Base-by-base conservation (phyloP, 1,140 invertebrate species). In the Colletes gigas region DNA sequence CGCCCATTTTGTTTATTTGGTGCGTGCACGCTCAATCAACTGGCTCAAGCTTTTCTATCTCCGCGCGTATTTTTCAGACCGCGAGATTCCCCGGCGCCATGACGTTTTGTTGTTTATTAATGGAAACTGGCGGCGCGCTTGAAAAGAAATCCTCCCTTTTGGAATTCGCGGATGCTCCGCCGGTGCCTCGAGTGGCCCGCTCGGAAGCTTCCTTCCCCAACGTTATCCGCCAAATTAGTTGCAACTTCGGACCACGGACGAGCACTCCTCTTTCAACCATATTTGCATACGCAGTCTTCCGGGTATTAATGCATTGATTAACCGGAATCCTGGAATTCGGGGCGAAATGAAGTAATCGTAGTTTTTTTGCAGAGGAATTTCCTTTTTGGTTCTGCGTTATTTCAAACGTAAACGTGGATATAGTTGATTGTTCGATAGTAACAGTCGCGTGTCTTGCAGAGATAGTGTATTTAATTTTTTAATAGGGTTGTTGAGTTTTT, bases 31-130 rank as follows among this genome's bases (percentile, higher is more conserved):
- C 83, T 60, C 83, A 79, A 84, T 84, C 83, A 76, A 47, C 17
- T 52, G 70, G 57, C 73, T 66, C 12, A 71, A 44, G 19, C 15
- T 1, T 50, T n/a, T 17, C 15, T 52, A 62, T 19, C 68, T 17
- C 54, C n/a, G n/a, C 19, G 21, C 50, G 50, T 60, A 21, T 59
- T 76, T 70, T 71, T 81, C 44, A 10, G 41, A 63, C 19, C 50
- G 14, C 41, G 12, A 59, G 39, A 17, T 65, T 57, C 67, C 30
- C 59, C n/a, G 21, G 57, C 15, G 15, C 39, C n/a, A 6, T 14
- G 4, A 19, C 70, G 79, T 66, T 78, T 72, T 72, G 69, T 82
- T 84, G 82, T 78, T 82, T 84, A 84, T 84, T 83, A 84, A 84
- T 84, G 80, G 50, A 82, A n/a, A n/a, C n/a, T n/a, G n/a, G n/a